Conservation (phyloP, 2,888 invertebrate genomes). For the Folsomia manolachei region DNA sequence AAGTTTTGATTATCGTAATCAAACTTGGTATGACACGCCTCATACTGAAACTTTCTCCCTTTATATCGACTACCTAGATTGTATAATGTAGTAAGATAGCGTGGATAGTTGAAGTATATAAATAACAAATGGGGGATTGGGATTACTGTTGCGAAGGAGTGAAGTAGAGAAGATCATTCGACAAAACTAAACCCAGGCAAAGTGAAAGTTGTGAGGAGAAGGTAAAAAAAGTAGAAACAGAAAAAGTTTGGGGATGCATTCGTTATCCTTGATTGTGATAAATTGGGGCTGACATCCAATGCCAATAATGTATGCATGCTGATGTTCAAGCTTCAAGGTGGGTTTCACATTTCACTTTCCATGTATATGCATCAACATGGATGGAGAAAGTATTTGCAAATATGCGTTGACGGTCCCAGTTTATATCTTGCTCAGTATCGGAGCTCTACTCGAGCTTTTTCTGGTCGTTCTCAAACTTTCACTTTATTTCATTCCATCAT, state of each 20-base stretch:
- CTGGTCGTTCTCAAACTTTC: too few relatives aligned
- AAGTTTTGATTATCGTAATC: not conserved
- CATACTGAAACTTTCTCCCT: too few relatives aligned
- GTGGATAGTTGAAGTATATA: too few relatives aligned
- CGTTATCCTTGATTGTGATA: constrained; percentile 10
- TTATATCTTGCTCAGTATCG: not conserved
- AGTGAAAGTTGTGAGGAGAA: not conserved
- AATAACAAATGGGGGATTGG: not conserved
- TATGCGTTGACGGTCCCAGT: not conserved
- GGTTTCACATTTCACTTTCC: constrained; percentile 7
- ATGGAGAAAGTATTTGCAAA: not conserved
- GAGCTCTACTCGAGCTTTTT: not conserved
- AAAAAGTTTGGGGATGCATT: constrained; percentile 1
- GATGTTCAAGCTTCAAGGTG: not conserved
- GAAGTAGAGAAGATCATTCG: not conserved
- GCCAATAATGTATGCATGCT: not conserved
- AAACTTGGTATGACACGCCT: not conserved
- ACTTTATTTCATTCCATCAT: too few relatives aligned
- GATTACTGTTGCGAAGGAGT: not conserved
- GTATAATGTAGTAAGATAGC: too few relatives aligned
- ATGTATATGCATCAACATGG: not conserved
- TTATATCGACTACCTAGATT: too few relatives aligned
- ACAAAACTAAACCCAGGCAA: not conserved
- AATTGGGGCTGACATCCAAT: constrained; percentile 5
- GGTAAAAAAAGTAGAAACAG: not conserved